Base-by-base conservation (phyloP, 37 sponge, comb jelly and placozoan species). In the Eunapius fragilis region DNA sequence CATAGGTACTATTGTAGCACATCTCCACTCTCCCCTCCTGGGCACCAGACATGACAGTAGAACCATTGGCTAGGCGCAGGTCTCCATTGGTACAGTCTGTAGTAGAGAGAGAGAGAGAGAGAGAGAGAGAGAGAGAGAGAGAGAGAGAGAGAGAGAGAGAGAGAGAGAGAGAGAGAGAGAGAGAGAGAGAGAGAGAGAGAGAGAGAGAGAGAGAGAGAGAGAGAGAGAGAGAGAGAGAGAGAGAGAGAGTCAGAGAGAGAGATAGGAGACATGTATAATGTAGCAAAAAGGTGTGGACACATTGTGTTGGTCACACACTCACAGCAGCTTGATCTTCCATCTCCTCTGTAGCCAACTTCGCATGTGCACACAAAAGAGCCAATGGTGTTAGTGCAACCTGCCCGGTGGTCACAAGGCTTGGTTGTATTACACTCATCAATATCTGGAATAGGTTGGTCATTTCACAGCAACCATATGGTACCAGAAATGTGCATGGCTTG, bases 361-460 rank as follows among this genome's bases (percentile, higher is more conserved):
- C 85, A 84, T 35, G 67, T 68, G 68, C 85, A 84, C 23, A 26
- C 0, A 67, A 76, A 84, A 37, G 31, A 68, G 24, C 76, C 85
- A 58, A 28, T 31, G 0, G 27, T 67, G 75, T 84, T 84, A 2
- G 38, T 84, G 35, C 85, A 84, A 41, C 0, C 76, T 67, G 85
- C 85, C 33, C 67, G 22, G 5, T 26, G 68, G 68, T 84, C 36
- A 84, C 85, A 84, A 14, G 35, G 35, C 26, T n/a, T 28, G 25
- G 0, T 19, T 4, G 28, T 37, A 25, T 33, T 69, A 76, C 75
- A 30, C 2, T 75, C 35, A 67, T 84, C 69, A 47, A 58, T 82
- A 67, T 80, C 80, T 80, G 48, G 41, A 48, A 27, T 31, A 31
- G 49, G 10, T 23, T 41, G 25, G 41, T 69, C 2, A 17, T 2